Base-by-base conservation (phyloP, 2,113 vertebrate genomes). In the Proteles cristata region DNA sequence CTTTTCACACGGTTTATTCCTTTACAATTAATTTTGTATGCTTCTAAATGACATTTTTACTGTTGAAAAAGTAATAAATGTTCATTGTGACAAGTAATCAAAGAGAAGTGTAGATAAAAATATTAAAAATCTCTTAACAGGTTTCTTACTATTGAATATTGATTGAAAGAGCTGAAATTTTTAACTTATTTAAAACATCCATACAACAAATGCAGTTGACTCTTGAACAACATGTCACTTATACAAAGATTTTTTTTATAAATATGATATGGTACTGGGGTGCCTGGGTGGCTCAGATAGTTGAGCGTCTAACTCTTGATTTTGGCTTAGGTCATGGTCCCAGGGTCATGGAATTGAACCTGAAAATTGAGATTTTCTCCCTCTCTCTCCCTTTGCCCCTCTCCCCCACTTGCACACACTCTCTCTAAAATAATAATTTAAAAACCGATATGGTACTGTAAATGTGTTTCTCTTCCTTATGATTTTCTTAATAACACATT, bases 1-100 rank as follows among this genome's bases (percentile, higher is more conserved):
- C 31, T 73, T 88, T 95, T 90, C 63, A 26, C 66, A 5, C 71
- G 43, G 83, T 45, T 58, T 76, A 65, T 28, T 53, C n/a, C 74
- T 82, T 90, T 81, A 87, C 6, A 71, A 61, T 93, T 68, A 93
- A 61, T n/a, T 97, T 96, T 76, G 5, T 55, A 61, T 50, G 6
- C 50, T 65, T 43, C 11, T 58, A 68, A 90, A 39, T 35, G 50
- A 58, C 14, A 28, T 53, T 88, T 63, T 92, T 73, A 55, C 63
- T 84, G n/a, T 66, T 94, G 23, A 80, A 84, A 73, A 93, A 90
- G 7, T 53, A 63, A 35, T 76, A 73, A 69, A 63, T 65, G 23
- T 86, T 87, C n/a, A 84, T 63, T 89, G 55, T 94, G 69, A 63
- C 43, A 65, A 79, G 71, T 90, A 76, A 85, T 28, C 69, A 76